A percentile compares a stretch with the other conserved stretches of the same genome.
Conservation (phyloP, 2,113 vertebrate genomes). For the Tetrao urogallus region DNA sequence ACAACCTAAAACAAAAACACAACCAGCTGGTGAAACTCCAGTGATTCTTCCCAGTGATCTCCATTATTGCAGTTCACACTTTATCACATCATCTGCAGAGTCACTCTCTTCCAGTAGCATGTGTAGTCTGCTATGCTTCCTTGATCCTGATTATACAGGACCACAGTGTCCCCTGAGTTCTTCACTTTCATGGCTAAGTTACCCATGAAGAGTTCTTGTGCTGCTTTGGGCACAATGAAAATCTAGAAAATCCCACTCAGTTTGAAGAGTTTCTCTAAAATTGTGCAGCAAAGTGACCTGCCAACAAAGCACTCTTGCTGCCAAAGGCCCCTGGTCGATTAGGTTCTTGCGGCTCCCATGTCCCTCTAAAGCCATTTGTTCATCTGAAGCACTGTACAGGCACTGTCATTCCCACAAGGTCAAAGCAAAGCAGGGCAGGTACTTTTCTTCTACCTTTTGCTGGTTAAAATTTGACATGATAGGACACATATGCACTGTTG, state of each 20-base stretch:
- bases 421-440: background rate
- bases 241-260: background rate
- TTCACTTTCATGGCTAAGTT: background rate
- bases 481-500: background rate
- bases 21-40: background rate
- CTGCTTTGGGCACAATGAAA: background rate
- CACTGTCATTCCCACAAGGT: background rate
- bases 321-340: fast-evolving
- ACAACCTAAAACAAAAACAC: background rate
- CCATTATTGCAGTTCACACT: background rate
- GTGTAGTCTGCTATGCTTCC: background rate
- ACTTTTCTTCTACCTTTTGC: background rate
- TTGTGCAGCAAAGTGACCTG: background rate
- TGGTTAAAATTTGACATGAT: background rate
- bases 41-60: background rate
- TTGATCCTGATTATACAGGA: fast-evolving
- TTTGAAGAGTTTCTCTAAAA: background rate
- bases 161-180: fast-evolving
- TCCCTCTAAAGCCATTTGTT: background rate
- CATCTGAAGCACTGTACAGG: background rate
- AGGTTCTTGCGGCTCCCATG: background rate
- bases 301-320: background rate
- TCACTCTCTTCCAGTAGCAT: fast-evolving
- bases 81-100: background rate
- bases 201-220: background rate